These are phyloP conservation scores for Halocynthia aurantium DNA, from an alignment of 23 tunicate species.

Conservation along the genomic window DNA sequence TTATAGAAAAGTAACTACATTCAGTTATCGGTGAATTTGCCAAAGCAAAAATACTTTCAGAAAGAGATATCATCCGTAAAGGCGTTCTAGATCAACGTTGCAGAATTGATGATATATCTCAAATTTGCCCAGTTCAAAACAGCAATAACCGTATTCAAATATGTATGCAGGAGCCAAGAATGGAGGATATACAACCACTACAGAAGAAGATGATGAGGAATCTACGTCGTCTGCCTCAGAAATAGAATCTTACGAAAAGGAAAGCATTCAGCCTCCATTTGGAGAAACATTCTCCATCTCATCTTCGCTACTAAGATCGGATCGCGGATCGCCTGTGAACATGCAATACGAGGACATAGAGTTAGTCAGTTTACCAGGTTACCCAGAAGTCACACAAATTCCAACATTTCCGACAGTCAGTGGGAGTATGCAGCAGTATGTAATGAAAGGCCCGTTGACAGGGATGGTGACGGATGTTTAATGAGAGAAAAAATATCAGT, in stretches of 20 bases:
- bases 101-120: too few relatives aligned
- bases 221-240: background rate
- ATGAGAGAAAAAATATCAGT: background rate
- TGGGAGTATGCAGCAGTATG: background rate
- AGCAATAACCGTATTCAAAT: too few relatives aligned
- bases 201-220: background rate
- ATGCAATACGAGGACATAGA: background rate
- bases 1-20: too few relatives aligned
- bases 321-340: constrained; percentile 24
- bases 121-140: too few relatives aligned
- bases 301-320: constrained; percentile 12
- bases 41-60: too few relatives aligned
- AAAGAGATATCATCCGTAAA: too few relatives aligned
- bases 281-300: constrained; percentile 21
- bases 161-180: too few relatives aligned
- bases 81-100: too few relatives aligned
- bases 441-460: background rate
- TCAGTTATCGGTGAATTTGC: too few relatives aligned
- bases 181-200: too few relatives aligned
- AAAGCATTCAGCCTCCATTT: background rate
- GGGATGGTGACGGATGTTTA: constrained; percentile 6
- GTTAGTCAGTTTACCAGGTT: background rate
- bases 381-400: background rate
- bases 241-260: background rate
- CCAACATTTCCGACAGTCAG: too few relatives aligned